Conservation (phyloP, 1,140 invertebrate species). For the Conus ventricosus region DNA sequence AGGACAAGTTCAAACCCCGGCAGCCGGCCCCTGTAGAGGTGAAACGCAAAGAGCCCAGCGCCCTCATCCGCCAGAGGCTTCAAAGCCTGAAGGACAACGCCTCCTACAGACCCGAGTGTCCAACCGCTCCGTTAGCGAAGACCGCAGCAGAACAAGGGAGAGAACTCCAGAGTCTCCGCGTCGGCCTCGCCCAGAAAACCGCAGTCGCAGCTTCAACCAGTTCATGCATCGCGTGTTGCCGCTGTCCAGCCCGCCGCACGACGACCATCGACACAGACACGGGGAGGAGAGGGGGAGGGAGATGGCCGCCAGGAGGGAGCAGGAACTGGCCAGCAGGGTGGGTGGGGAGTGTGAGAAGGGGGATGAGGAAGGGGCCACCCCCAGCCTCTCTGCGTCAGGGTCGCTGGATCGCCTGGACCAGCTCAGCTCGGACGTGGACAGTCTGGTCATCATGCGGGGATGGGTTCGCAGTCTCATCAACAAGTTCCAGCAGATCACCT, state of each 20-base stretch:
- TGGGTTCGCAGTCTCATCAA: constrained; percentile 62
- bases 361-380: constrained; percentile 5
- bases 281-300: background rate
- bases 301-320: background rate
- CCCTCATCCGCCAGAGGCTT: constrained; percentile 58
- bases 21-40: constrained; percentile 48
- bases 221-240: constrained; percentile 38
- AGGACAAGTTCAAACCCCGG: constrained; percentile 53
- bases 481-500: constrained; percentile 57
- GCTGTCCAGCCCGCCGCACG: background rate
- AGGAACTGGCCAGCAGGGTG: background rate
- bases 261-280: background rate
- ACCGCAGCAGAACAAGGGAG: constrained; percentile 37
- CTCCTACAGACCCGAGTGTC: constrained; percentile 33
- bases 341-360: background rate
- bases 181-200: background rate
- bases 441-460: constrained; percentile 62
- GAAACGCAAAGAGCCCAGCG: constrained; percentile 54
- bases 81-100: constrained; percentile 53
- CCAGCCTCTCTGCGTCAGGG: background rate
- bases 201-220: constrained; percentile 40
- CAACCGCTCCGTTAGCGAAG: constrained; percentile 45
- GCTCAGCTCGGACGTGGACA: constrained; percentile 51
- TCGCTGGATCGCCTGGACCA: constrained; percentile 54
- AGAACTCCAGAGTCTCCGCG: constrained; percentile 9